Evolutionary conservation across 1,140 invertebrate species (phyloP).

Genomic region (Pseudomyrmex flavicornis): DNA sequence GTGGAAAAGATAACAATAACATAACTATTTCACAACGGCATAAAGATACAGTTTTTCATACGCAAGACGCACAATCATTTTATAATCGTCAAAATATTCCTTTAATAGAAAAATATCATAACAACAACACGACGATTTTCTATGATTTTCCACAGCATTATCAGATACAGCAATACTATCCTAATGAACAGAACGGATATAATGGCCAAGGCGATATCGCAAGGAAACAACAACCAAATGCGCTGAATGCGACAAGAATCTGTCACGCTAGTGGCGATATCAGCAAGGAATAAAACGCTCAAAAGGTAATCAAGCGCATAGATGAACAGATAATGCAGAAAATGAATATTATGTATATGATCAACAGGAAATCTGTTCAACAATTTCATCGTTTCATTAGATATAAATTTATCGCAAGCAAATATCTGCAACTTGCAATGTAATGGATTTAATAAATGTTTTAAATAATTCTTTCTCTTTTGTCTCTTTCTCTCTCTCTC

Average conservation of each 20-base stretch:
- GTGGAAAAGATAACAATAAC: conserved; percentile 63
- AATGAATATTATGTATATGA: neutral
- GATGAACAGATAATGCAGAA: neutral
- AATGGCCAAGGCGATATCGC: conserved; percentile 56
- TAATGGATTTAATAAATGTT: conserved; percentile 34
- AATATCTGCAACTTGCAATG: conserved; percentile 53
- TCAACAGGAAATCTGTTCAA: conserved; percentile 61
- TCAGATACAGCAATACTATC: conserved; percentile 62
- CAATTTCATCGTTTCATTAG: conserved; percentile 23
- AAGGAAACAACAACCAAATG: neutral
- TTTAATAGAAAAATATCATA: neutral
- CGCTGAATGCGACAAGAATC: neutral
- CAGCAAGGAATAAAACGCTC: neutral
- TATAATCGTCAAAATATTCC: conserved; percentile 9
- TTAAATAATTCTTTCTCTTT: too few species aligned
- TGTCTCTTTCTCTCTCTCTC: too few species aligned
- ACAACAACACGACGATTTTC: neutral
- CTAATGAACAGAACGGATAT: conserved; percentile 19
- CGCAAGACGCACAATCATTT: neutral
- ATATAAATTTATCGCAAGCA: conserved; percentile 53
- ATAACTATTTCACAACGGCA: neutral
- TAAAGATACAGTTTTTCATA: neutral
- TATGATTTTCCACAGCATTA: conserved; percentile 52
- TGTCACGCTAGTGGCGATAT: conserved; percentile 61
- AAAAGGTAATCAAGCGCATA: neutral